A percentile compares a stretch with the other conserved stretches of the same genome.
Evolutionary conservation across 2,888 invertebrate genomes (phyloP).

Genomic region (Apomyelois bistriatella): DNA sequence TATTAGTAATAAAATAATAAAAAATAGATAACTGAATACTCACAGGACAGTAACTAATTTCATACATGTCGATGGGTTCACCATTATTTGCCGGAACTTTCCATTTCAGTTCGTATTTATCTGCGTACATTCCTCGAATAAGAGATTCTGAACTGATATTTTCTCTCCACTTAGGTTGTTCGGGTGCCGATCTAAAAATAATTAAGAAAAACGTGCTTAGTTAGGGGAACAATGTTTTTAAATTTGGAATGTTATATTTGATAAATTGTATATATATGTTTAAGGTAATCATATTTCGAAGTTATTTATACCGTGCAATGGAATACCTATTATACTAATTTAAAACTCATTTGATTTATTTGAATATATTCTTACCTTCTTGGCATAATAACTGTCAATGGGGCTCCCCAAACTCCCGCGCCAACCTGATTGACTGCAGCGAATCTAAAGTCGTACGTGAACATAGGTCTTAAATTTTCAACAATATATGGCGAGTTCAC

Average conservation of each 20-base stretch:
- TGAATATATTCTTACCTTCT: slow-evolving; percentile 78
- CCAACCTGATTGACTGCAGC: slow-evolving; percentile 93
- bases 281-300: no score
- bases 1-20: no score
- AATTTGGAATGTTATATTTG: not conserved
- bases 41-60: slow-evolving; percentile 90
- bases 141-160: slow-evolving; percentile 64
- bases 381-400: slow-evolving; percentile 85
- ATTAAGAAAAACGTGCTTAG: no score
- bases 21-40: slow-evolving; percentile 40
- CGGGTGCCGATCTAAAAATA: slow-evolving; percentile 83
- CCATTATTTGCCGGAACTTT: slow-evolving; percentile 93
- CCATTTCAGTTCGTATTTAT: slow-evolving; percentile 91
- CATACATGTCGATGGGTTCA: slow-evolving; percentile 91
- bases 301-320: no score
- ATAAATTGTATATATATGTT: no score
- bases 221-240: no score
- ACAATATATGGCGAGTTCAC: slow-evolving; percentile 89
- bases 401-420: slow-evolving; percentile 85
- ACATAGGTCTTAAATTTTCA: slow-evolving; percentile 88
- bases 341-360: no score
- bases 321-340: no score
- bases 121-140: slow-evolving; percentile 81
- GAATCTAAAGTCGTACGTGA: slow-evolving; percentile 89
- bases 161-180: slow-evolving; percentile 78